phyloP scores from a whole-genome alignment of 1,140 invertebrate species.

The Planococcus citri region DNA sequence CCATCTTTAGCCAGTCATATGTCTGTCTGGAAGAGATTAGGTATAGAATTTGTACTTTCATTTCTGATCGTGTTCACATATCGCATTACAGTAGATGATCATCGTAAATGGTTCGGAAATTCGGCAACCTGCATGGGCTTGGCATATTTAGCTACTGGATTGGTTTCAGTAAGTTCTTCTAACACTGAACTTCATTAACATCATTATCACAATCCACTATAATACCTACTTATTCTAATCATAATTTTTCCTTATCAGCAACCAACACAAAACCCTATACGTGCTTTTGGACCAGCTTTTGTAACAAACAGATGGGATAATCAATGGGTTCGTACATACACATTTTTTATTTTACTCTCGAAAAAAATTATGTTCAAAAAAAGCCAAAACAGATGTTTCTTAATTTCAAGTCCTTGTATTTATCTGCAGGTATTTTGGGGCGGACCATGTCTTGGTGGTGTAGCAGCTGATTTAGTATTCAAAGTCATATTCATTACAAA shows the following conservation, averaged over 20 bases:
- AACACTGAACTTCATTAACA: too few relatives aligned
- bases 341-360: too few relatives aligned
- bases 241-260: slow-evolving; percentile 51
- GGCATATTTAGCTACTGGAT: slow-evolving; percentile 71
- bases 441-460: slow-evolving; percentile 67
- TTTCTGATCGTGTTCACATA: slow-evolving; percentile 70
- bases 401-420: too few relatives aligned
- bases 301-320: slow-evolving; percentile 76
- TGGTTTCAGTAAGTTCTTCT: slow-evolving; percentile 68
- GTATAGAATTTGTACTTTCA: slow-evolving; percentile 65
- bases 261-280: slow-evolving; percentile 76
- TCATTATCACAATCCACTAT: too few relatives aligned
- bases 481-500: slow-evolving; percentile 65
- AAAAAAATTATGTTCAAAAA: too few relatives aligned
- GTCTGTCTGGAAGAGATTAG: slow-evolving; percentile 60
- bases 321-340: slow-evolving; percentile 75
- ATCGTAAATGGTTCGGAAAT: slow-evolving; percentile 44
- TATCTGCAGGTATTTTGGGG: slow-evolving; percentile 68
- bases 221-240: too few relatives aligned
- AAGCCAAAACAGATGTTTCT: too few relatives aligned
- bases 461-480: slow-evolving; percentile 65
- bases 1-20: slow-evolving; percentile 37
- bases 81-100: slow-evolving; percentile 50
- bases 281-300: slow-evolving; percentile 78
- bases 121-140: slow-evolving; percentile 54